These are phyloP conservation scores for Andrena marginata DNA, from an alignment of 2,888 invertebrate species.

Conservation along the genomic window DNA sequence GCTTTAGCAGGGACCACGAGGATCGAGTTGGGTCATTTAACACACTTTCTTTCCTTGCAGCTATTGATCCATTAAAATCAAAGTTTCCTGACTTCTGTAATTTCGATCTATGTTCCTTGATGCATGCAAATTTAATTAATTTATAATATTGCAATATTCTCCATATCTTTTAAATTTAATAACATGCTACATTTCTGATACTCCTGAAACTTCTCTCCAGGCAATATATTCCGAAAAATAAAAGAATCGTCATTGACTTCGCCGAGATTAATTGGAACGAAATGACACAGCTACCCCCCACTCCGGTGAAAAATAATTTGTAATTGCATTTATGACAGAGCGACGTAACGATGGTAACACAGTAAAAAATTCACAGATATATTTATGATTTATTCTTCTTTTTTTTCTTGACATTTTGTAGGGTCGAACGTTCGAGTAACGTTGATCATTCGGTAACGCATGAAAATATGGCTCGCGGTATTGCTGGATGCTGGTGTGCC, in stretches of 20 bases:
- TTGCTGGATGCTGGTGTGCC: constrained; percentile 46
- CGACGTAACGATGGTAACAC: constrained; percentile 5
- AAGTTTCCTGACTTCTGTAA: no score
- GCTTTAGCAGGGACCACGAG: not conserved
- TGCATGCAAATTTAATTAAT: not conserved
- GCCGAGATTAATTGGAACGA: constrained; percentile 87
- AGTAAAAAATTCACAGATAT: constrained; percentile 36
- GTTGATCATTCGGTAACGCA: constrained; percentile 42
- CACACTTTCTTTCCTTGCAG: no score
- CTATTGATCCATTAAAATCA: no score
- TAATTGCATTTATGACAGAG: constrained; percentile 36
- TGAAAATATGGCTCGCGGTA: constrained; percentile 46
- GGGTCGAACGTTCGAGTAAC: constrained; percentile 40
- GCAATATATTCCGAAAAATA: constrained; percentile 88
- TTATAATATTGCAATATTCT: not conserved
- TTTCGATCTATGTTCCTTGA: no score
- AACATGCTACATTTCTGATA: not conserved
- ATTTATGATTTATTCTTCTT: constrained; percentile 62
- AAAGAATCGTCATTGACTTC: constrained; percentile 90
- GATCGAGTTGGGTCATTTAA: no score
- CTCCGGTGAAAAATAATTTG: constrained; percentile 79
- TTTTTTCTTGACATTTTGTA: constrained; percentile 57
- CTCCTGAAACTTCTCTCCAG: constrained; percentile 84
- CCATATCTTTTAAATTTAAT: not conserved
- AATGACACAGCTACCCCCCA: constrained; percentile 85